These are phyloP conservation scores for Parus major DNA, from an alignment of 2,113 vertebrate genomes.

Conservation along the genomic window DNA sequence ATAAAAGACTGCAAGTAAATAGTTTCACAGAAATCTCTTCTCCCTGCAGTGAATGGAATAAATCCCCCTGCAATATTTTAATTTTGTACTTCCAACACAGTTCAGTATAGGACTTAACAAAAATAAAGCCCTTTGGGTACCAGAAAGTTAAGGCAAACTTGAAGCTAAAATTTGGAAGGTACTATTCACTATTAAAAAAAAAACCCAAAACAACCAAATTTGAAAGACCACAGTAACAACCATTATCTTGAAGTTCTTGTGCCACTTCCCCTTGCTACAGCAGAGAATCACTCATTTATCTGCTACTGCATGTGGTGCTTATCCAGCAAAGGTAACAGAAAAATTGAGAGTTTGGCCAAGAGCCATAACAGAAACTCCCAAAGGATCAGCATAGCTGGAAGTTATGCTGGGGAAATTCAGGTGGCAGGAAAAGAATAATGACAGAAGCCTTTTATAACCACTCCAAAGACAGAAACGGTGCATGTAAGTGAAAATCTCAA, in stretches of 20 bases:
- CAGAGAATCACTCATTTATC: background rate
- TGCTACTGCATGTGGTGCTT: background rate
- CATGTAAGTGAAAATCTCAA: background rate
- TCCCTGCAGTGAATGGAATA: background rate
- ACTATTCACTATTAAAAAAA: background rate
- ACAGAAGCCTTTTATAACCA: background rate
- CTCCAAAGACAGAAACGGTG: rapidly evolving
- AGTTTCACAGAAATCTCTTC: background rate
- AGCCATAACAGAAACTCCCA: background rate
- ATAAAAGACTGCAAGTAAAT: background rate
- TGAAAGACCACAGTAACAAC: background rate
- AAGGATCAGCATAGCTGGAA: background rate
- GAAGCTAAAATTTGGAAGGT: background rate
- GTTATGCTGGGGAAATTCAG: background rate
- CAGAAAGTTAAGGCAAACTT: background rate
- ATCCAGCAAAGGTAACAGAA: conserved; percentile 4
- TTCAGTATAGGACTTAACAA: background rate
- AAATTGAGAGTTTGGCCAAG: background rate
- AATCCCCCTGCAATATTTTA: background rate
- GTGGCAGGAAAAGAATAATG: background rate
- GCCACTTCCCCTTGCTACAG: background rate
- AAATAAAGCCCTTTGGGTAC: background rate
- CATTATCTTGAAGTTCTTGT: background rate
- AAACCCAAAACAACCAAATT: background rate
- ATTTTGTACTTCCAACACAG: background rate